These are phyloP conservation scores for Crocuta crocuta DNA, from an alignment of 2,113 vertebrate genomes.

Conservation along the genomic window DNA sequence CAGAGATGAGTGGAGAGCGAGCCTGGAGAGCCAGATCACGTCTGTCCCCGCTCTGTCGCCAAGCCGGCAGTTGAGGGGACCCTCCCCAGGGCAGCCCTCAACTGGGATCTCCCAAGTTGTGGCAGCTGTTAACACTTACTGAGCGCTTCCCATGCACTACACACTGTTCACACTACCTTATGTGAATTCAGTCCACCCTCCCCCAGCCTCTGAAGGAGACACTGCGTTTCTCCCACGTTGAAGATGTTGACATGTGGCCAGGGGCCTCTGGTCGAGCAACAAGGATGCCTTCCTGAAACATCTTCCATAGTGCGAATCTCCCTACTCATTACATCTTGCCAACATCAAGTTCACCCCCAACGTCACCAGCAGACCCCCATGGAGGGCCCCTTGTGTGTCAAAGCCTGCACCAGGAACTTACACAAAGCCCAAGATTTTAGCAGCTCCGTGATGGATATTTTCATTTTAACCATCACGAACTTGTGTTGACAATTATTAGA, in stretches of 20 bases:
- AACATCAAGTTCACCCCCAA: not conserved
- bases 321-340: not conserved
- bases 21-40: not conserved
- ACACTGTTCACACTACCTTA: not conserved
- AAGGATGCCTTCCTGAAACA: not conserved
- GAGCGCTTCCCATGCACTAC: fast-evolving
- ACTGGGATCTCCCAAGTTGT: not conserved
- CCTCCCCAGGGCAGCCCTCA: not conserved
- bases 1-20: not conserved
- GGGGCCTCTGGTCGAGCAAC: too few species aligned
- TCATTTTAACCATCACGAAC: not conserved
- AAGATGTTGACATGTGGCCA: not conserved
- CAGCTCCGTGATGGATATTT: fast-evolving
- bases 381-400: not conserved
- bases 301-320: not conserved
- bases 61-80: not conserved
- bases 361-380: fast-evolving
- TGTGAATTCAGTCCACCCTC: not conserved
- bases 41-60: not conserved
- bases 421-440: not conserved
- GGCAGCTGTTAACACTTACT: not conserved
- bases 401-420: not conserved
- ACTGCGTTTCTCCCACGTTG: fast-evolving
- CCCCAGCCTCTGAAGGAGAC: not conserved
- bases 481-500: not conserved